These are phyloP conservation scores for Schizopygopsis malacanthus DNA, from an alignment of 2,797 vertebrate species.

Conservation along the genomic window DNA sequence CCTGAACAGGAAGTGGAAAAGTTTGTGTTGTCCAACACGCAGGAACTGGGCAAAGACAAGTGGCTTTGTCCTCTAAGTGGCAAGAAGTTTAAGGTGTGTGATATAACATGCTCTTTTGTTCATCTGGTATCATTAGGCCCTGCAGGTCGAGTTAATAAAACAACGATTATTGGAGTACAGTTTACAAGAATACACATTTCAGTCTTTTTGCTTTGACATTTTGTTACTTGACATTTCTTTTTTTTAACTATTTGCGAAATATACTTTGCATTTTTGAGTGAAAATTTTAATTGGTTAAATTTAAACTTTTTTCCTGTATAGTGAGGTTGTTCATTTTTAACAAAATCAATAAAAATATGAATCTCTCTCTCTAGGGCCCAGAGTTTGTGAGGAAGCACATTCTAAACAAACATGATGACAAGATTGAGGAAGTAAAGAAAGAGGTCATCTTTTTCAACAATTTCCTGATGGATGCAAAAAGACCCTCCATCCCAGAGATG, in stretches of 20 bases:
- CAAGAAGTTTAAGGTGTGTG: slow-evolving; percentile 91
- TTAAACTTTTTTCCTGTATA: background rate
- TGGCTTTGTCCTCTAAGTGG: slow-evolving; percentile 93
- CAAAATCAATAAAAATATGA: background rate
- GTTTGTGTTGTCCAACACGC: slow-evolving; percentile 90
- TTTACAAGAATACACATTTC: too few species aligned
- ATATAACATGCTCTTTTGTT: background rate
- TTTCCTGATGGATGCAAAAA: slow-evolving; percentile 91
- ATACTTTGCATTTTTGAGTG: too few species aligned
- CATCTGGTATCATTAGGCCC: background rate
- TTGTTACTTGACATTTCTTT: too few species aligned
- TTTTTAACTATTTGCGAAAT: too few species aligned
- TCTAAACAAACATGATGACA: slow-evolving; percentile 92
- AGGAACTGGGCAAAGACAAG: slow-evolving; percentile 93
- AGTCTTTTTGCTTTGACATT: too few species aligned
- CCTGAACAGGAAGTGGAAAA: slow-evolving; percentile 92
- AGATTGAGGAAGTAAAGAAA: slow-evolving; percentile 94
- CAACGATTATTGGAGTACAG: background rate
- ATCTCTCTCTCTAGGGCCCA: slow-evolving; percentile 79
- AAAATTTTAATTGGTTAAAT: background rate
- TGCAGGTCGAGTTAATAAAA: background rate
- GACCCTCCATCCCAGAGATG: slow-evolving; percentile 88
- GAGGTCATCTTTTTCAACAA: slow-evolving; percentile 93
- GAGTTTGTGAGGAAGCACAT: slow-evolving; percentile 96
- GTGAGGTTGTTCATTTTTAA: background rate